Evolutionary conservation across 1,140 invertebrate species (phyloP).

Genomic region (Drosophila lacertosa): DNA sequence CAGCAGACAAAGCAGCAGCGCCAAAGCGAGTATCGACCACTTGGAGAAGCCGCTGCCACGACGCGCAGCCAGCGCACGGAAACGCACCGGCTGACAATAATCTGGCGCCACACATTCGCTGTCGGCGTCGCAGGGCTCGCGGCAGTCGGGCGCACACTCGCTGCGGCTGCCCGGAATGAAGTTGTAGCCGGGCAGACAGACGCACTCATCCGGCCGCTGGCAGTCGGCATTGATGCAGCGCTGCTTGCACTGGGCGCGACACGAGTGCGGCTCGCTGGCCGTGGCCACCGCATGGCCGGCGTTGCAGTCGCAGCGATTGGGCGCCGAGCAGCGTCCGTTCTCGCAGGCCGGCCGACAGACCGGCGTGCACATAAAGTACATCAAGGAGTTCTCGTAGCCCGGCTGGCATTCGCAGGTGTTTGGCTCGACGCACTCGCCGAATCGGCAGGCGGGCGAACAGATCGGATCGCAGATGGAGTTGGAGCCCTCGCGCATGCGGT

Average conservation of each 20-base stretch:
- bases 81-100: conserved; percentile 12
- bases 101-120: conserved; percentile 50
- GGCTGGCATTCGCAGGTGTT: conserved; percentile 67
- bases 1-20: conserved; percentile 49
- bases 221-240: conserved; percentile 86
- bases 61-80: background rate
- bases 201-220: conserved; percentile 82
- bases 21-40: conserved; percentile 46
- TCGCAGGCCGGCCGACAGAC: conserved; percentile 83
- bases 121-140: conserved; percentile 85
- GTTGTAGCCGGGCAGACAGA: conserved; percentile 84
- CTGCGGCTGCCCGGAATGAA: conserved; percentile 82
- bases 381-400: conserved; percentile 73
- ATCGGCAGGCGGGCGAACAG: conserved; percentile 83
- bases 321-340: conserved; percentile 67
- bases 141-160: conserved; percentile 85
- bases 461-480: conserved; percentile 83
- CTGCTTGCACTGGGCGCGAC: conserved; percentile 77
- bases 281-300: conserved; percentile 69
- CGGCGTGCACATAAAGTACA: conserved; percentile 60
- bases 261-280: conserved; percentile 60
- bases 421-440: conserved; percentile 85
- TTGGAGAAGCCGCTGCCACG: conserved; percentile 4
- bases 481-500: conserved; percentile 49
- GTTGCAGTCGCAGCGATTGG: conserved; percentile 67